Base-by-base conservation (phyloP, 2,797 vertebrate genomes). In the Sparidentex hasta region DNA sequence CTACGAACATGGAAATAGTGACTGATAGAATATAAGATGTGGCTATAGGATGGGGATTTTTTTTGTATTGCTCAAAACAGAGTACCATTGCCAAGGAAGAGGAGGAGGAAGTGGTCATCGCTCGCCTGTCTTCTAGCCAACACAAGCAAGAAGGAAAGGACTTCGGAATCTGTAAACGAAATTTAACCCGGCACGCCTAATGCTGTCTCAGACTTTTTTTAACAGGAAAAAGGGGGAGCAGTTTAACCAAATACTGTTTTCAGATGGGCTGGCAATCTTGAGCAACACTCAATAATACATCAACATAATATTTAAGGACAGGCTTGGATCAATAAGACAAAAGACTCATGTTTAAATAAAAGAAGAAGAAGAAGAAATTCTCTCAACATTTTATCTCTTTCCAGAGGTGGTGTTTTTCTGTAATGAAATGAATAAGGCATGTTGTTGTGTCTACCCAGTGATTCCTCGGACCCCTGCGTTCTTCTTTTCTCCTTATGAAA, bases 191-290 rank as follows among this genome's bases (percentile, higher is more conserved):
- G 82, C 85, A 82, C 58, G 16, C 71, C 84, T 86, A 81, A 87
- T 84, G 84, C 86, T 87, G 90, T 92, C 77, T 87, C 71, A 81
- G 79, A 86, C 84, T 69, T 68, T 18, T 66, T 72, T 52, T 61
- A 63, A 80, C 71, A 80, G 72, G 65, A 84, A 65, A 83, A 88
- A 73, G 58, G 76, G 73, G 85, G 81, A 90, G 83, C 81, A 80
- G 79, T 87, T 90, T 81, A 88, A 91, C 90, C 90, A 92, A 94
- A 92, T 87, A 80, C 87, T 89, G 83, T 93, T 85, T 90, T 90
- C 78, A 86, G 78, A 83, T 78, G 82, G 84, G 48, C 84, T 70
- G 81, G 59, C 66, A 78, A 84, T 85, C 79, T 73, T 44, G 57
- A 83, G 72, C 75, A 84, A 71, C 87, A 82, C 84, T 86, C 74